Evolutionary conservation across 2,797 vertebrate species (phyloP).

Genomic region (Schizopygopsis malacanthus): DNA sequence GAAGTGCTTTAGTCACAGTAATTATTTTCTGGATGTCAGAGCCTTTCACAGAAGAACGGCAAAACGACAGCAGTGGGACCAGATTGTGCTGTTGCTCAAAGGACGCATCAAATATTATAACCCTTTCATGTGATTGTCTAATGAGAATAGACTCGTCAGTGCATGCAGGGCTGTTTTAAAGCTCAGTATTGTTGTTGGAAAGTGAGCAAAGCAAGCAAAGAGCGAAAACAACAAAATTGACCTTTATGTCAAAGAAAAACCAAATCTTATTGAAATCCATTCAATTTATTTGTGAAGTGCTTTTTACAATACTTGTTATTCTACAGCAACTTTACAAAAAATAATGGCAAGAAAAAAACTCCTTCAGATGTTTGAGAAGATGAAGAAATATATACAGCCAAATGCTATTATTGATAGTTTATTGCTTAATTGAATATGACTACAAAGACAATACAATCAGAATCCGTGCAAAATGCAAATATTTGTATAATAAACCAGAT

Average conservation of each 20-base stretch:
- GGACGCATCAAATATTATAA: conserved; percentile 21
- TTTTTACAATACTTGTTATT: background rate
- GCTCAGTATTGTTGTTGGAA: background rate
- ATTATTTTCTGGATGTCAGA: conserved; percentile 40
- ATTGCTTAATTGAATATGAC: background rate
- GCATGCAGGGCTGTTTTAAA: conserved; percentile 23
- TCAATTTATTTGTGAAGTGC: background rate
- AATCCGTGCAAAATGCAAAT: background rate
- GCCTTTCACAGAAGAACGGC: conserved; percentile 25
- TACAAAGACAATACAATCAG: background rate
- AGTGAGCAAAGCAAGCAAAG: background rate
- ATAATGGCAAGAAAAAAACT: background rate
- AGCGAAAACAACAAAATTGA: conserved; percentile 5
- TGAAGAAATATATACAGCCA: background rate
- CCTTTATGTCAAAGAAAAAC: background rate
- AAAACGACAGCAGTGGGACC: conserved; percentile 30
- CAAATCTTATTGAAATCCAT: background rate
- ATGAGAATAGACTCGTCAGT: conserved; percentile 22
- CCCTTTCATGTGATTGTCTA: conserved; percentile 33
- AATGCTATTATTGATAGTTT: background rate
- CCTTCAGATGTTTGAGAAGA: background rate
- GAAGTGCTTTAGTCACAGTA: conserved; percentile 7
- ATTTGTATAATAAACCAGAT: background rate
- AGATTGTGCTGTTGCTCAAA: conserved; percentile 18
- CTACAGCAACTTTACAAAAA: background rate